Evolutionary conservation across 2,888 invertebrate genomes (phyloP), one percentile per base, ranked within the genome.

Genomic region (Pachycephus smyrnensis): DNA sequence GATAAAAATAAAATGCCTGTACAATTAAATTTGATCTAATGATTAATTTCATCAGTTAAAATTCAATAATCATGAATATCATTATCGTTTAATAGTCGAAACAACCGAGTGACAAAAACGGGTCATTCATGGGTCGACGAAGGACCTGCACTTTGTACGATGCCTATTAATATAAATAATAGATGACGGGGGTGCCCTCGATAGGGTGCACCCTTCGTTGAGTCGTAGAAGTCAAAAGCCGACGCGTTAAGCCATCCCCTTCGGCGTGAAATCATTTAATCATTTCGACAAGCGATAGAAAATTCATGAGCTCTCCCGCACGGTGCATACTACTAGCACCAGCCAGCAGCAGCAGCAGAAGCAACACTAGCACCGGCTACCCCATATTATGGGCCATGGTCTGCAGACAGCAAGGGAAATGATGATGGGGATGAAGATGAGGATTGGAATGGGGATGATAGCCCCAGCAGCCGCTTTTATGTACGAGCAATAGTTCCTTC

Each of bases 91-190:
- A 55, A 55, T 23, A 9, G 55, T 55, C 55, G 55, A 55, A 55
- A 55, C 55, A 55, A 55, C 23, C 23, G 55, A 55, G 23, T 55
- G 23, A 23, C 55, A 9, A 55, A 9, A 55, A 55, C 55, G 55
- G 9, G 55, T 55, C 55, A 23, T 55, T 23, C 23, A 55, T 23
- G 23, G 23, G 55, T 55, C 55, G 23, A 55, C 6, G 55, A 23
- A 55, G 55, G 55, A 55, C 55, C 55, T 55, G 55, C 55, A 55
- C 55, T 55, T 55, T 55, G 55, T 55, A 55, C 68, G 73, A 73
- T 77, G 81, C 80, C 85, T 85, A 84, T 87, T 89, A 87, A 89
- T 88, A 87, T 89, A 86, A 90, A 90, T 90, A 89, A 89, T 89
- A 87, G 85, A 89, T 86, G 86, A 82, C 75, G 75, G 68, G 75